Percentiles rank a stretch among this genome's conserved stretches.
phyloP scores from a whole-genome alignment of 2,888 invertebrate species.

The Camponotus fellah region DNA sequence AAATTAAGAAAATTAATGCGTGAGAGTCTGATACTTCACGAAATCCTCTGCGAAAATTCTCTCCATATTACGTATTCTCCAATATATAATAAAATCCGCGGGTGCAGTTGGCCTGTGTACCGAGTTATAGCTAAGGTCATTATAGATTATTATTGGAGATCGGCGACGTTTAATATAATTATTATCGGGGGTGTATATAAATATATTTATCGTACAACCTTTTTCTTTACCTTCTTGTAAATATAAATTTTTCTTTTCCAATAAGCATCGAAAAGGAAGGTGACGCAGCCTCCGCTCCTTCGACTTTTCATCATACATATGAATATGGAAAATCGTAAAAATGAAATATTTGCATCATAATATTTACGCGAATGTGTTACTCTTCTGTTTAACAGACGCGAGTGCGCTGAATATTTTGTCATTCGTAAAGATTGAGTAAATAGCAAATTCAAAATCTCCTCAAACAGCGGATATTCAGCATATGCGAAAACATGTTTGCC shows the following conservation, averaged over 20 bases:
- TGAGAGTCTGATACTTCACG: slow-evolving; percentile 64
- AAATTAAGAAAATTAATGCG: slow-evolving; percentile 83
- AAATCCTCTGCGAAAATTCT: slow-evolving; percentile 62
- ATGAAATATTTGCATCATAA: slow-evolving; percentile 18
- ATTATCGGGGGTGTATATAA: neutral
- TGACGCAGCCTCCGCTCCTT: neutral
- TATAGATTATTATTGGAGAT: slow-evolving; percentile 46
- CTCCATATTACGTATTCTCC: slow-evolving; percentile 73
- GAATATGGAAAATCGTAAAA: slow-evolving; percentile 18
- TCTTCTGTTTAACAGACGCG: slow-evolving; percentile 17
- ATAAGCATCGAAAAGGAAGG: slow-evolving; percentile 3
- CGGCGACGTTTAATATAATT: slow-evolving; percentile 49
- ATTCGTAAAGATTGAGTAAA: slow-evolving; percentile 39
- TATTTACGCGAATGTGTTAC: slow-evolving; percentile 28
- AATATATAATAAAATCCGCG: slow-evolving; percentile 76
- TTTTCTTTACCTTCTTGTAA: slow-evolving; percentile 6
- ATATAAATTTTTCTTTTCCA: slow-evolving; percentile 27
- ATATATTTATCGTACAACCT: slow-evolving; percentile 10
- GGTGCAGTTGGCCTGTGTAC: slow-evolving; percentile 67
- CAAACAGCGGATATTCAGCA: slow-evolving; percentile 31
- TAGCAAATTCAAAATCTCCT: slow-evolving; percentile 35
- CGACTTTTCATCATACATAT: slow-evolving; percentile 8
- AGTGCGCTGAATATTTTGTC: slow-evolving; percentile 38
- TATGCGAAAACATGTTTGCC: neutral
- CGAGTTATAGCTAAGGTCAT: slow-evolving; percentile 23